phyloP scores from a whole-genome alignment of 1,140 invertebrate genomes.

The Temnothorax longispinosus region DNA sequence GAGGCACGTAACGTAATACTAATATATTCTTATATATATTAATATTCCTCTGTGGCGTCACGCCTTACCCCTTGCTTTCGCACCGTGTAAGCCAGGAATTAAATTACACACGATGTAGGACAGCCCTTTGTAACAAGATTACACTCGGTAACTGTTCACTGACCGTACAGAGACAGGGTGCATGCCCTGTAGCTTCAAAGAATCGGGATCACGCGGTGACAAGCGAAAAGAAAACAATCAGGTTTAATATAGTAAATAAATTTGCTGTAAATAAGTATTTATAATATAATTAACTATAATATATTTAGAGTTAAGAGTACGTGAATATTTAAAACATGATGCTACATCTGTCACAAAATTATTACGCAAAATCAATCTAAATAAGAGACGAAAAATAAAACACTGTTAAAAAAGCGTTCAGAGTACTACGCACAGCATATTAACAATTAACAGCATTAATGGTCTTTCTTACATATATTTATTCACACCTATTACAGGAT shows the following conservation, averaged over 20 bases:
- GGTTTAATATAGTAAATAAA: slow-evolving; percentile 35
- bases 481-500: not conserved
- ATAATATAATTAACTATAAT: not conserved
- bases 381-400: not conserved
- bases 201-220: slow-evolving; percentile 48
- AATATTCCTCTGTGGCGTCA: slow-evolving; percentile 36
- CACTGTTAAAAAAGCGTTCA: not conserved
- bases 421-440: not conserved
- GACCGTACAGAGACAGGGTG: slow-evolving; percentile 43
- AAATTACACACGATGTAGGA: slow-evolving; percentile 70
- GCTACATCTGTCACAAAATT: not conserved
- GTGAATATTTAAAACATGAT: not conserved
- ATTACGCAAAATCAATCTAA: not conserved
- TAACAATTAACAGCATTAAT: not conserved
- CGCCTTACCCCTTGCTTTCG: slow-evolving; percentile 46
- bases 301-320: not conserved
- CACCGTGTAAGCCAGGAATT: slow-evolving; percentile 56
- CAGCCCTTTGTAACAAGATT: slow-evolving; percentile 58
- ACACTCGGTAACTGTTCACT: slow-evolving; percentile 67
- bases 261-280: slow-evolving; percentile 14
- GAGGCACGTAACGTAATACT: slow-evolving; percentile 37
- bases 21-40: slow-evolving; percentile 48
- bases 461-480: not conserved
- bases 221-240: slow-evolving; percentile 44
- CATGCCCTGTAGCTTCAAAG: slow-evolving; percentile 51